A percentile compares a stretch with the other conserved stretches of the same genome.
Evolutionary conservation across 2,113 vertebrate genomes (phyloP).

Genomic region (Choloepus hoffmanni): DNA sequence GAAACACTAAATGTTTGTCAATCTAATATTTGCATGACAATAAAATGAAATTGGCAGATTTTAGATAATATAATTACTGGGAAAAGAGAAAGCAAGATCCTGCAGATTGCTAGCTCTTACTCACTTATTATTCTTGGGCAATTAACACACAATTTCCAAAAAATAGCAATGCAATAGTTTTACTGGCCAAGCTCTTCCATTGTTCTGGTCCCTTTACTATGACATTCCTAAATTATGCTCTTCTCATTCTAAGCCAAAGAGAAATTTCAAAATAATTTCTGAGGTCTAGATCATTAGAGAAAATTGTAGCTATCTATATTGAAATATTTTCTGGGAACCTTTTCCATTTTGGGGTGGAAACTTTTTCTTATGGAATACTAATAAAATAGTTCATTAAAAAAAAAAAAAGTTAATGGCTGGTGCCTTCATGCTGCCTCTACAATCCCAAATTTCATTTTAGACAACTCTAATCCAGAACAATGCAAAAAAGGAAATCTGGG

Average conservation of each 20-base stretch:
- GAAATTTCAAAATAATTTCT: too few species aligned
- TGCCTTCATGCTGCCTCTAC: neutral
- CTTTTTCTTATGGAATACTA: neutral
- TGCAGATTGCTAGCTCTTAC: neutral
- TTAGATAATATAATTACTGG: neutral
- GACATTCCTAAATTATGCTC: too few species aligned
- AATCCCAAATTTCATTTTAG: neutral
- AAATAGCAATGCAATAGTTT: neutral
- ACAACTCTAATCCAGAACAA: neutral
- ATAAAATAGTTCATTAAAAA: neutral
- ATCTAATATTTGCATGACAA: neutral
- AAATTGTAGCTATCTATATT: too few species aligned
- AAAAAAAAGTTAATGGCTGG: too few species aligned
- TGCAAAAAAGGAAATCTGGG: neutral
- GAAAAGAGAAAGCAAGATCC: neutral
- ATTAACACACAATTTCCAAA: too few species aligned
- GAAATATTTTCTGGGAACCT: neutral
- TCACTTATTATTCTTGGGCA: neutral
- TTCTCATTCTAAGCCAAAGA: too few species aligned
- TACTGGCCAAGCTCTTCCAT: too few species aligned
- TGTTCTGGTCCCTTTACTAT: too few species aligned
- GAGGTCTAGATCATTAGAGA: too few species aligned
- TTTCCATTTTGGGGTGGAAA: slow-evolving; percentile 18
- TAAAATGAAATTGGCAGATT: neutral
- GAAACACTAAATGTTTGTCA: neutral